Conservation (phyloP, 2,888 invertebrate species). For the Yponomeuta plumbellus region DNA sequence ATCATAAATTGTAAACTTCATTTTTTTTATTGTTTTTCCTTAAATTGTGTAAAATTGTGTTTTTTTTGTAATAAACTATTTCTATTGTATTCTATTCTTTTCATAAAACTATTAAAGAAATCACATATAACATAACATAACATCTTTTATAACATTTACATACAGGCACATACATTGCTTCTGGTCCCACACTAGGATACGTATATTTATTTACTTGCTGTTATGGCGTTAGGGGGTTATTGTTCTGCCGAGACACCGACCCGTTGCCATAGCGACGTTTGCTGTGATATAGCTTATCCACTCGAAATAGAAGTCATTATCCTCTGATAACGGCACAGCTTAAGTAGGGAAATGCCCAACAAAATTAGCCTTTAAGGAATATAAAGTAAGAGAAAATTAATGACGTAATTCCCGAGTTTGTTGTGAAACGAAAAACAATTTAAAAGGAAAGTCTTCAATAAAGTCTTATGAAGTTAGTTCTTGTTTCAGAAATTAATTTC, state of each 20-base stretch:
- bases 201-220: background rate
- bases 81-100: too few relatives aligned
- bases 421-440: background rate
- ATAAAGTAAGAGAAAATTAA: background rate
- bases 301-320: background rate
- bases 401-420: background rate
- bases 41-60: too few relatives aligned
- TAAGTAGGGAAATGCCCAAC: background rate
- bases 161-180: too few relatives aligned
- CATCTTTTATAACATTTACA: too few relatives aligned
- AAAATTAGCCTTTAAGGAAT: background rate
- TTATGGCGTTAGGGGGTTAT: background rate
- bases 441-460: background rate
- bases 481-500: background rate
- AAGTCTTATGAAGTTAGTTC: background rate
- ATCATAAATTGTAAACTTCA: too few relatives aligned
- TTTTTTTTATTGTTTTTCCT: too few relatives aligned
- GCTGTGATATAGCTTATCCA: background rate
- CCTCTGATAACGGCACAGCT: background rate
- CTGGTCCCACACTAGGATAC: too few relatives aligned
- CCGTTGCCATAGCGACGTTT: background rate
- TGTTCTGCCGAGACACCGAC: background rate
- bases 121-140: too few relatives aligned
- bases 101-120: too few relatives aligned
- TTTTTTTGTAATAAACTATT: too few relatives aligned